A percentile compares a stretch with the other conserved stretches of the same genome.
Conservation (phyloP, 2,888 invertebrate species). For the Ectobius pallidus region DNA sequence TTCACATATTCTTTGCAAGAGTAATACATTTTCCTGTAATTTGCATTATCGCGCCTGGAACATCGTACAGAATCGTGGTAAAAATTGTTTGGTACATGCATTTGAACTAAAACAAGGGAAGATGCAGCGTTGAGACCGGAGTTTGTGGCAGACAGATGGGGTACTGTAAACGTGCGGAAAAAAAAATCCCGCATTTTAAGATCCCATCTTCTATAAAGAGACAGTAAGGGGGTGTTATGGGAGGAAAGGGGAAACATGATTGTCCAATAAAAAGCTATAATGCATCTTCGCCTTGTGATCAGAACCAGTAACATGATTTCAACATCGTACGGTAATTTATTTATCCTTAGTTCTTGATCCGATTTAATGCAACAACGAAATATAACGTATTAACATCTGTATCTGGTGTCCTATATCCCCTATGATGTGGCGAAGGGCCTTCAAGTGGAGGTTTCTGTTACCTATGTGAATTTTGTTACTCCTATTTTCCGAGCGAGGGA, state of each 20-base stretch:
- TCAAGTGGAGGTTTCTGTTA: no score
- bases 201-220: not conserved
- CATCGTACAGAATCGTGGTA: no score
- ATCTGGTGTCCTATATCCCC: no score
- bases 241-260: not conserved
- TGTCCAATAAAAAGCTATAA: slow-evolving; percentile 27
- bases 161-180: not conserved
- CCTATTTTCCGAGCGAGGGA: no score
- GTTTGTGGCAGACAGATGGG: not conserved
- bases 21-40: no score
- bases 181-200: not conserved
- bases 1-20: no score
- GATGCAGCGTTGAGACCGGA: not conserved
- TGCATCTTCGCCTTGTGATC: slow-evolving; percentile 21
- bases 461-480: no score
- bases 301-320: slow-evolving; percentile 11
- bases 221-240: not conserved
- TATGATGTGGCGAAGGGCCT: no score
- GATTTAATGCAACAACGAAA: no score
- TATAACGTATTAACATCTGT: no score
- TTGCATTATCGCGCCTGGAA: no score
- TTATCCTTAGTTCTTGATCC: not conserved
- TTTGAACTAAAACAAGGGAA: not conserved
- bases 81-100: no score
- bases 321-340: slow-evolving; percentile 15